Evolutionary conservation across 2,888 invertebrate genomes (phyloP), one percentile per base, ranked within the genome.

Genomic region (Eulithis prunata): DNA sequence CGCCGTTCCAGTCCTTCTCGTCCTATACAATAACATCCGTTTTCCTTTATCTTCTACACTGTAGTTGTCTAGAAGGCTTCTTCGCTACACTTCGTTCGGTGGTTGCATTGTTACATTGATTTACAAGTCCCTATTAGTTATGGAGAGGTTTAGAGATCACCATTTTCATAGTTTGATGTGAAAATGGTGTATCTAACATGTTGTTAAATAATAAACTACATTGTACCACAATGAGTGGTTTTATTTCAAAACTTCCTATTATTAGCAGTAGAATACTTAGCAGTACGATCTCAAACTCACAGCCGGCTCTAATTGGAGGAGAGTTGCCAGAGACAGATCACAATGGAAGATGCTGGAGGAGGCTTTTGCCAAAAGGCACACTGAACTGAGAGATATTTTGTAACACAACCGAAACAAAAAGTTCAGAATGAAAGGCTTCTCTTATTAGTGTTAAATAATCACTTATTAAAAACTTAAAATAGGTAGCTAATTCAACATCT

Each of bases 181-280:
- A 87, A 91, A 92, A 90, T 92, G 93, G 90, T 88, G 80, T 84
- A 88, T 87, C 93, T 89, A 91, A 90, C 93, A 93, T 91, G 94
- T 94, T 94, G 94, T 94, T 94, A 94, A 93, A 93, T 94, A 93
- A 93, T 93, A 94, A 94, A 95, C 94, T 94, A 95, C 94, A 95
- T 95, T 95, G 94, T 95, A 95, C 94, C 95, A 94, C 95, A 94
- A 60, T 64, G 46, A 59, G 61, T 69, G 63, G 68, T 75, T 88
- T 81, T 79, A 83, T 85, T 83, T 83, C 8, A 10, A 81, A 80
- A 46, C 11, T 32, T 38, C 38, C 54, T n/a, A 45, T 45, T 47
- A 14, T 14, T 4, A 5, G 5, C 4, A 6, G 5, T 47, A 45
- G 5, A n/a, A 32, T 32, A 32, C 21, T 1, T 21, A n/a, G n/a